phyloP scores from a whole-genome alignment of 2,888 invertebrate genomes.

The Drosophila fulvimacula region DNA sequence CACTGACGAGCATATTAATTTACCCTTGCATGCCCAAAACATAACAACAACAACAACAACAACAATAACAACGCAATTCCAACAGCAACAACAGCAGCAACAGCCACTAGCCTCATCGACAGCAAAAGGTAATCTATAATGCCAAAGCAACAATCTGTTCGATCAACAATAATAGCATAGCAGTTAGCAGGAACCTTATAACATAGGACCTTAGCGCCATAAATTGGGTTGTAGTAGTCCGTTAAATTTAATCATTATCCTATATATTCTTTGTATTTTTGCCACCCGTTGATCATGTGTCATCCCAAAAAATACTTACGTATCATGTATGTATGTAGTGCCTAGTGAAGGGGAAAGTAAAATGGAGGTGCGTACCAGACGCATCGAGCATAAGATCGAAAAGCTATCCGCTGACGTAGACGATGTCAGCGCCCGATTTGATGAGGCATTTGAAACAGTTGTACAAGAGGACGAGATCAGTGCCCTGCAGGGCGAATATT shows the following conservation, averaged over 20 bases:
- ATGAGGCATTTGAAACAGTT: conserved; percentile 81
- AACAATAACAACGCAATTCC: conserved; percentile 61
- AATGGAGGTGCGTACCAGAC: conserved; percentile 69
- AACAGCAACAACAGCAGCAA: conserved; percentile 51
- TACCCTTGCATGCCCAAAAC: conserved; percentile 77
- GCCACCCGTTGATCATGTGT: conserved; percentile 40
- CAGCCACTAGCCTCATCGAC: conserved; percentile 52
- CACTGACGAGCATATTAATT: conserved; percentile 79
- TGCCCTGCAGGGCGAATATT: conserved; percentile 84
- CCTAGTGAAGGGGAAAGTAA: conserved; percentile 64
- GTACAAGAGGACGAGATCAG: conserved; percentile 84
- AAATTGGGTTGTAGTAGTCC: conserved; percentile 54
- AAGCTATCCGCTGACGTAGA: conserved; percentile 81
- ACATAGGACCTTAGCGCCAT: conserved; percentile 19
- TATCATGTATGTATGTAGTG: conserved; percentile 62
- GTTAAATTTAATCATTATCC: conserved; percentile 51
- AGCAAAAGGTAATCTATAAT: conserved; percentile 73
- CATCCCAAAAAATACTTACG: conserved; percentile 25
- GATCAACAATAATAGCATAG: conserved; percentile 28
- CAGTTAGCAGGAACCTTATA: conserved; percentile 35
- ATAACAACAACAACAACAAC: conserved; percentile 59
- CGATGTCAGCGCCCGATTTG: conserved; percentile 80
- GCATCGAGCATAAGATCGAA: conserved; percentile 83
- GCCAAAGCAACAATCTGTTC: conserved; percentile 44
- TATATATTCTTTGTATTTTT: conserved; percentile 60